Conservation (phyloP, 1,140 invertebrate genomes). For the honey bee (Apis mellifera) region DNA sequence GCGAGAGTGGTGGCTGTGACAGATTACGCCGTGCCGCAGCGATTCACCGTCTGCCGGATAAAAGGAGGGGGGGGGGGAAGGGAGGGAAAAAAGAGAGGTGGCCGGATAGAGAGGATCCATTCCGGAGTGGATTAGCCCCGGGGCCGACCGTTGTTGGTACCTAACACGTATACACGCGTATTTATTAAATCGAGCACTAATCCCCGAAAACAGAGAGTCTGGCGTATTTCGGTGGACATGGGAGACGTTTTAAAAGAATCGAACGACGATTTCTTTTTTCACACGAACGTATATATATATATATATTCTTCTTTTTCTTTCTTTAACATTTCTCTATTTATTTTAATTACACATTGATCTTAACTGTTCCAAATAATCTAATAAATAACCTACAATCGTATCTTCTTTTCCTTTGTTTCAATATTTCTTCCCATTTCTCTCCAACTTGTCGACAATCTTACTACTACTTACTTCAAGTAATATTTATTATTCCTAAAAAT, state of each 20-base stretch:
- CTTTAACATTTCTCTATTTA: no score
- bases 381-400: no score
- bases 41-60: constrained; percentile 63
- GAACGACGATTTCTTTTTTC: background rate
- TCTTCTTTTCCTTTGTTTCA: no score
- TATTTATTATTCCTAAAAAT: no score
- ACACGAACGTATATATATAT: background rate
- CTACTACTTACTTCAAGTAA: no score
- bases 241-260: constrained; percentile 18
- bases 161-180: constrained; percentile 64
- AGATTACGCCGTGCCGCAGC: constrained; percentile 74
- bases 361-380: no score
- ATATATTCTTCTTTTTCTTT: no score
- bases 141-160: constrained; percentile 56
- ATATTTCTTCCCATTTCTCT: no score
- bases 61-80: constrained; percentile 22
- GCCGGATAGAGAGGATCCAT: constrained; percentile 53
- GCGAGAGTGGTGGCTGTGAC: constrained; percentile 76
- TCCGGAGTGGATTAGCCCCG: constrained; percentile 61
- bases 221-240: constrained; percentile 18
- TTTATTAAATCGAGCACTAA: constrained; percentile 58
- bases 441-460: no score
- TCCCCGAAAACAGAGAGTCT: constrained; percentile 35
- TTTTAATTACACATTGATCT: no score
- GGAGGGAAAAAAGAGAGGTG: constrained; percentile 23